Conservation (phyloP, 2,113 vertebrate species). For the Apeltes quadracus region DNA sequence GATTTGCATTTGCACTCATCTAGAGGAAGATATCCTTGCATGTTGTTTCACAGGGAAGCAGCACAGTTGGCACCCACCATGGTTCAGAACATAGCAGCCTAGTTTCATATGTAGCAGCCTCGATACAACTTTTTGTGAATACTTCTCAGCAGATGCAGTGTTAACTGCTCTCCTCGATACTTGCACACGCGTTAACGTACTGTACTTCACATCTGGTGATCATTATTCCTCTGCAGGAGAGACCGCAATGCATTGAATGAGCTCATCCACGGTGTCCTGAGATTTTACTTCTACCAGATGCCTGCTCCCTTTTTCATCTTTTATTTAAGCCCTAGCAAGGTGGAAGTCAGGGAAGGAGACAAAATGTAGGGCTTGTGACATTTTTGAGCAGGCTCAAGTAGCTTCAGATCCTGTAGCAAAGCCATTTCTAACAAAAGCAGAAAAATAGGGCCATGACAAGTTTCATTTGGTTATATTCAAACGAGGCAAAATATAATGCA, state of each 20-base stretch:
- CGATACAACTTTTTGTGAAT: neutral
- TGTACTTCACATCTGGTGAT: conserved; percentile 15
- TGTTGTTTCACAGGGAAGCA: neutral
- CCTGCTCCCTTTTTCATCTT: conserved; percentile 51
- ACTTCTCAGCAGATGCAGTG: conserved; percentile 4
- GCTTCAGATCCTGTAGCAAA: neutral
- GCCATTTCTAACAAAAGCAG: neutral
- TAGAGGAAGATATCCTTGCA: conserved; percentile 25
- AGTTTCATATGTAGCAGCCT: neutral
- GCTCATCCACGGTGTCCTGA: conserved; percentile 33
- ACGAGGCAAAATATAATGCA: neutral
- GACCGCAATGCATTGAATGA: neutral
- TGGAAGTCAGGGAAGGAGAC: conserved; percentile 11
- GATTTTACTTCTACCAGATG: conserved; percentile 43
- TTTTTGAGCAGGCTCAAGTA: neutral
- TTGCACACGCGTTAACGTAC: conserved; percentile 16
- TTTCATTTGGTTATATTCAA: neutral
- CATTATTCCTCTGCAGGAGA: conserved; percentile 21
- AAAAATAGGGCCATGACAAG: neutral
- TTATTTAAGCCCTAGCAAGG: conserved; percentile 34
- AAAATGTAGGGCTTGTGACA: conserved; percentile 1
- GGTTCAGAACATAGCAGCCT: neutral
- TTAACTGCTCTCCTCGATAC: neutral
- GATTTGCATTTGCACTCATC: conserved; percentile 34
- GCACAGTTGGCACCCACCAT: too few relatives aligned